Evolutionary conservation across 2,113 vertebrate genomes (phyloP).

Genomic region (Laticauda laticaudata): DNA sequence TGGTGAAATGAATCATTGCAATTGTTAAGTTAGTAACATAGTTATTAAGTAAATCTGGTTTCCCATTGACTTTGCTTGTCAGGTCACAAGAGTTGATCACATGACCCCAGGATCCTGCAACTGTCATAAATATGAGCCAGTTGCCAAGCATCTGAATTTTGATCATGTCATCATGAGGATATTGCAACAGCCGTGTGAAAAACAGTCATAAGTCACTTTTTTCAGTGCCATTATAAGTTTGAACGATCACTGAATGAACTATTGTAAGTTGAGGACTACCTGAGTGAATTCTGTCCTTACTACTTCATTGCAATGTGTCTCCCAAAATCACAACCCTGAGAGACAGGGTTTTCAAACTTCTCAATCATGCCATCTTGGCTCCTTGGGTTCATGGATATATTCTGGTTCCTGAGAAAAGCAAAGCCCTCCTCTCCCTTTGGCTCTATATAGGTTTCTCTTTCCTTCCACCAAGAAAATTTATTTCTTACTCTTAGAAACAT

Average conservation of each 20-base stretch:
- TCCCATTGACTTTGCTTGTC: neutral
- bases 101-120: neutral
- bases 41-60: neutral
- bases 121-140: neutral
- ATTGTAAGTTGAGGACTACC: neutral
- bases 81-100: neutral
- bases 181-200: neutral
- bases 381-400: neutral
- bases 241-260: neutral
- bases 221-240: neutral
- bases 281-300: neutral
- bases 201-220: neutral
- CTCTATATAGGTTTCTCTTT: too few species aligned
- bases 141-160: neutral
- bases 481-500: neutral
- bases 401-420: too few species aligned
- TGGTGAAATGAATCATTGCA: neutral
- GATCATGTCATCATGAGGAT: neutral
- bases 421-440: neutral
- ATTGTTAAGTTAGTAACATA: neutral
- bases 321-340: too few species aligned
- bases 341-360: neutral
- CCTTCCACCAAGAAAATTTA: neutral
- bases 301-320: too few species aligned
- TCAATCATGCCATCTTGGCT: neutral